A percentile compares a stretch with the other conserved stretches of the same genome.
Evolutionary conservation across 2,888 invertebrate species (phyloP).

Genomic region (Teleogryllus oceanicus): DNA sequence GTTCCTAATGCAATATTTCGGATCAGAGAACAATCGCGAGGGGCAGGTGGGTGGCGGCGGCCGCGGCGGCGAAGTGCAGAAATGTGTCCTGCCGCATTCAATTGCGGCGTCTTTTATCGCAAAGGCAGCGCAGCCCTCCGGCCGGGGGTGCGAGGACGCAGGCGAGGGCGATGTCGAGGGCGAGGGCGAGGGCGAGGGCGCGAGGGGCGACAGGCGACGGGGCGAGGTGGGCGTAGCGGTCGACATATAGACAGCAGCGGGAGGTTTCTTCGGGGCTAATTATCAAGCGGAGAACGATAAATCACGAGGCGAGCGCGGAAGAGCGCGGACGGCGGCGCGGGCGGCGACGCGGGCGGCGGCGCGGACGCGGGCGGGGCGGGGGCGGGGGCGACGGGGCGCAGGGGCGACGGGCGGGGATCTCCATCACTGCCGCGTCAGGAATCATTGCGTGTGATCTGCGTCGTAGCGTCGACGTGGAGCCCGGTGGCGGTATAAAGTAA

Average conservation of each 20-base stretch:
- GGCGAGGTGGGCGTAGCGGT: background rate
- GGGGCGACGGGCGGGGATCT: constrained; percentile 1
- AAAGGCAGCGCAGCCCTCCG: background rate
- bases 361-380: background rate
- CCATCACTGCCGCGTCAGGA: constrained; percentile 9
- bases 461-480: constrained; percentile 1
- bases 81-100: background rate
- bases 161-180: too few species aligned
- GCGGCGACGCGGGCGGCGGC: background rate
- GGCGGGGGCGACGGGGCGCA: background rate
- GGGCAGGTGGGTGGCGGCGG: too few species aligned
- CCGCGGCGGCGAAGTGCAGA: too few species aligned
- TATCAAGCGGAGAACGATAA: constrained; percentile 34
- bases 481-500: constrained; percentile 18
- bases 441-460: constrained; percentile 18
- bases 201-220: too few species aligned
- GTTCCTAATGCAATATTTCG: too few species aligned
- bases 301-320: constrained; percentile 30
- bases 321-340: background rate
- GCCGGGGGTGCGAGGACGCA: background rate
- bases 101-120: constrained; percentile 18
- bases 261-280: constrained; percentile 33
- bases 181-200: too few species aligned
- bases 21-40: too few species aligned
- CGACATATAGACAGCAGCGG: constrained; percentile 19